Base-by-base conservation (phyloP, 1,140 invertebrate species). In the Lepidurus packardi region DNA sequence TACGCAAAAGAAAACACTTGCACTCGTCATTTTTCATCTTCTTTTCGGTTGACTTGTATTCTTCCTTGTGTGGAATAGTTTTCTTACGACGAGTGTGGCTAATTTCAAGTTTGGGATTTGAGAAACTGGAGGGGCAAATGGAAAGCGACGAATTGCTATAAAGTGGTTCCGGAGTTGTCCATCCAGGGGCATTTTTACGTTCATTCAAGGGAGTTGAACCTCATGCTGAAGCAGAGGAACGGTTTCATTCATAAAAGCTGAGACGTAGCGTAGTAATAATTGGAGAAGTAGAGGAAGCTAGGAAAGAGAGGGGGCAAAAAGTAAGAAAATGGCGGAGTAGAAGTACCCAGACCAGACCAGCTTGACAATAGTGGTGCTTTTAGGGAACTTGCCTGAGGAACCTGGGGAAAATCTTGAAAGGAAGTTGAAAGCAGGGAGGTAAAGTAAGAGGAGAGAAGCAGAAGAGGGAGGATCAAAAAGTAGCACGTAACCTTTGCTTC, bases 401-500 rank as follows among this genome's bases (percentile, higher is more conserved):
- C 53, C 53, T 13, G 16, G 53, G 53, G 53, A 13, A 13, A 65
- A 65, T 13, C 53, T 65, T 65, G 53, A 65, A 65, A 65, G 53
- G 53, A 65, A 65, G 53, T 65, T 65, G 16, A 21, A n/a, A 65
- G 53, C 4, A 65, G 6, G 53, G 21, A 65, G 53, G 53, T 9
- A 65, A 16, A 65, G 7, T 13, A 21, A 65, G 53, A 65, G 53
- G 21, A 21, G 21, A 16, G 13, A 65, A 65, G 53, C 16, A 21
- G 53, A 65, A 16, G 13, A 65, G 53, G 53, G 21, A 21, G 53
- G 53, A 65, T 21, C 53, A 65, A 65, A 65, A 65, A 65, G 53
- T 65, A 65, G 53, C 53, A 65, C 53, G 53, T 65, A 65, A 65
- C 53, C 53, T 65, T 65, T 65, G 53, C 53, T 65, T 65, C 53